A percentile compares a stretch with the other conserved stretches of the same genome.
These are phyloP conservation scores for Pandemis corylana DNA, from an alignment of 2,888 invertebrate genomes.

Conservation along the genomic window DNA sequence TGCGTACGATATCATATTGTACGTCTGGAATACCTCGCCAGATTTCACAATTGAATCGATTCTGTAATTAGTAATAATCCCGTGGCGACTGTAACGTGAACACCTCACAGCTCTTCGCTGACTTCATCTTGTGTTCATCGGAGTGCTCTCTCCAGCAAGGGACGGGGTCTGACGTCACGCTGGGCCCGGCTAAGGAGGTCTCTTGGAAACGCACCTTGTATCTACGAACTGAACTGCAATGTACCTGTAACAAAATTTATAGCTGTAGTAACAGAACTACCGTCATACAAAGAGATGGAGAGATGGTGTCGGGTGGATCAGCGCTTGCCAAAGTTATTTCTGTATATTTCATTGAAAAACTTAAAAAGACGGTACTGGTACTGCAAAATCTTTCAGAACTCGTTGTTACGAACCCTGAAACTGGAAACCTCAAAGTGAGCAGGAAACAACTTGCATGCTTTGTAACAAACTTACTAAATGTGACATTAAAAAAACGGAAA, in stretches of 20 bases:
- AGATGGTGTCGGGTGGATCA: not conserved
- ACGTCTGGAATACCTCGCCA: too few species aligned
- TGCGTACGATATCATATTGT: too few species aligned
- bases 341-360: too few species aligned
- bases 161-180: constrained; percentile 65
- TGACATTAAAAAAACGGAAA: too few species aligned
- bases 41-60: not conserved
- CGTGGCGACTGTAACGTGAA: constrained; percentile 61
- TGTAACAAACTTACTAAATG: too few species aligned
- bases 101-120: constrained; percentile 65
- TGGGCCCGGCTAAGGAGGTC: constrained; percentile 57
- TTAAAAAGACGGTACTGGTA: too few species aligned
- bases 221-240: constrained; percentile 44
- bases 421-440: too few species aligned
- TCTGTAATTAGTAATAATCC: constrained; percentile 29
- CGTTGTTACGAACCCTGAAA: too few species aligned
- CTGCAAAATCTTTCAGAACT: too few species aligned
- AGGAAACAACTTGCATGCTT: too few species aligned
- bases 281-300: not conserved
- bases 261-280: not conserved
- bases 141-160: constrained; percentile 61
- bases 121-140: constrained; percentile 52
- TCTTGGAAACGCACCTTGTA: constrained; percentile 64
- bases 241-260: constrained; percentile 16
- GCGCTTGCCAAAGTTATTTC: too few species aligned